Evolutionary conservation across 1,140 invertebrate genomes (phyloP), one percentile per base, ranked within the genome.

Genomic region (Pogonognathellus flavescens): DNA sequence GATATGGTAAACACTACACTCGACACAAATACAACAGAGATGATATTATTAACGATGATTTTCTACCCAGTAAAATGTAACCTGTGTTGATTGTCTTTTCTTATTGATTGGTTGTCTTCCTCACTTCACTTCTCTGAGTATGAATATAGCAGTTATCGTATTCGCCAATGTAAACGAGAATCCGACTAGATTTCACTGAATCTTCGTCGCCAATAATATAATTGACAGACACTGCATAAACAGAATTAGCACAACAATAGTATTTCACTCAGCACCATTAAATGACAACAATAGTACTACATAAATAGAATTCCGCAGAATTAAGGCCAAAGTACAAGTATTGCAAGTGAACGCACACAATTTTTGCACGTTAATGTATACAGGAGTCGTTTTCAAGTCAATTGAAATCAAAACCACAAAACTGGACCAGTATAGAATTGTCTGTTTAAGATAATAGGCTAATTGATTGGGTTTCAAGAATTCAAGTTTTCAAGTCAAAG

Each of bases 1-100:
- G 31, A 6, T 41, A 41, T 41, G 6, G 6, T 41, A 41, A 41
- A 1, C 6, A 41, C 49, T 31, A 76, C 70, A 76, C 16, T 31
- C n/a, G 49, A 76, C 70, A 76, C 70, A 76, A 76, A 76, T 31
- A 76, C 70, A 76, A 31, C 70, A 50, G 70, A 76, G 70, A 76
- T 41, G 2, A 57, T 57, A n/a, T n/a, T n/a, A n/a, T n/a, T n/a
- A 7, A 76, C 41, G 70, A 41, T 49, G 14, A 41, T 76, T 76
- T 76, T 50, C 70, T 76, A 76, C 41, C 70, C 25, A 76, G 70
- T 76, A 76, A 76, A 76, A 16, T 49, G 31, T 76, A 76, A 76
- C 70, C 70, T 76, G 70, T 25, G 18, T 49, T 31, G 70, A 49
- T 76, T 31, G 13, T 49, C 18, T 50, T n/a, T 41, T 41, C 1